A percentile compares a stretch with the other conserved stretches of the same genome.
Evolutionary conservation across 2,797 vertebrate genomes (phyloP).

Genomic region (Girardinus metallicus): DNA sequence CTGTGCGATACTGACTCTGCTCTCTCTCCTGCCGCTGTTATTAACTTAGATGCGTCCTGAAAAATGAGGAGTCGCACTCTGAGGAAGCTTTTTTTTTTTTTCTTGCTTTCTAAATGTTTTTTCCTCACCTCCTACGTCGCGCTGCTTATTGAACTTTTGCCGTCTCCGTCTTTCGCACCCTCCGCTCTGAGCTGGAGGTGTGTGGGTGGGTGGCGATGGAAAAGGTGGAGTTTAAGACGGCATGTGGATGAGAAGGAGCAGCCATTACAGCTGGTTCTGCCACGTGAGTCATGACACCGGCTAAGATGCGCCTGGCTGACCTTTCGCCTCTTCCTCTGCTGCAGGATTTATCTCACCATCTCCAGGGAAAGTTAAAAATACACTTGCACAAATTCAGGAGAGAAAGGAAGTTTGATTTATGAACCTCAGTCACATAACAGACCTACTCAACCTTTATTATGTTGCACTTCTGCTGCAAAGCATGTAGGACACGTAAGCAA

Average conservation of each 20-base stretch:
- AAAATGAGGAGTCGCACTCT: conserved; percentile 40
- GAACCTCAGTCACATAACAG: conserved; percentile 1
- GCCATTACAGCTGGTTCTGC: conserved; percentile 24
- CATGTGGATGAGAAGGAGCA: conserved; percentile 13
- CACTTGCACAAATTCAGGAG: conserved; percentile 15
- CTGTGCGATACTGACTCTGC: conserved; percentile 36
- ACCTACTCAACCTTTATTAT: neutral
- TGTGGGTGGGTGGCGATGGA: conserved; percentile 24
- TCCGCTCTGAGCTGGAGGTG: conserved; percentile 33
- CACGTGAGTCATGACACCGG: conserved; percentile 9
- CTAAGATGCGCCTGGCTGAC: conserved; percentile 19
- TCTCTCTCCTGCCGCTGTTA: conserved; percentile 51
- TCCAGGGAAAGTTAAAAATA: conserved; percentile 6
- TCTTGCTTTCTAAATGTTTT: conserved; percentile 9
- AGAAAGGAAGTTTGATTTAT: conserved; percentile 20
- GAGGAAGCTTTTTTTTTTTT: conserved; percentile 21
- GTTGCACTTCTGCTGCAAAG: neutral
- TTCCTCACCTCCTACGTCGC: conserved; percentile 24
- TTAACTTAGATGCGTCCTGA: conserved; percentile 60
- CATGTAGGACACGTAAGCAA: neutral
- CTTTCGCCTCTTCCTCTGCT: conserved; percentile 17
- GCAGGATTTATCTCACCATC: conserved; percentile 19
- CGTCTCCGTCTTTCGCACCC: conserved; percentile 17
- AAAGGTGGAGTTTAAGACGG: conserved; percentile 12
- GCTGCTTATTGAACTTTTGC: conserved; percentile 54